Evolutionary conservation across 2,797 vertebrate genomes (phyloP), one percentile per base, ranked within the genome.

Genomic region (Schizopygopsis malacanthus): DNA sequence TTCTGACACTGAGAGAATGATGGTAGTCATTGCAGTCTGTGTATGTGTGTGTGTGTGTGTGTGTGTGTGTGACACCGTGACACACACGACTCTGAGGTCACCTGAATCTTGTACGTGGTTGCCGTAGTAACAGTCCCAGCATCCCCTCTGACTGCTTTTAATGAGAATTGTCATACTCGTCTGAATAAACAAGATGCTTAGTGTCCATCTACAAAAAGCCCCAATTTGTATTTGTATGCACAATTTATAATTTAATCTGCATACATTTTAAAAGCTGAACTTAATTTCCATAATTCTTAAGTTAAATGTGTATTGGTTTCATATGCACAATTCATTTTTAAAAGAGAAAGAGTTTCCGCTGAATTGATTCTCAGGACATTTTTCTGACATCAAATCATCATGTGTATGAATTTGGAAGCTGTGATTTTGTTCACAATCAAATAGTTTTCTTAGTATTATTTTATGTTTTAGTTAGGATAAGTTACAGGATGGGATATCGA

Each of bases 51-150:
- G 22, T 20, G 22, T 47, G n/a, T 83, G 39, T 78, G n/a, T 78
- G 61, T 54, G 22, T 33, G 28, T 33, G 28, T 33, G 28, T 33
- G 28, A 33, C 28, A 33, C 28, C 28, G 28, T 33, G 28, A 33
- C 28, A 81, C n/a, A 41, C 37, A 77, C n/a, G 54, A 80, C 79
- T 83, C 45, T 71, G 25, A 78, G 65, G 80, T 87, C 54, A 85
- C 33, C 63, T 82, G 41, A 70, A 67, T 28, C 37, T 47, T 78
- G 86, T 87, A 91, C 90, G 91, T 91, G 88, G 90, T 92, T 92
- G 87, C 91, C 89, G 91, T 90, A 85, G 92, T 41, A 87, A 93
- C 86, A 59, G 52, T 28, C 67, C 79, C 69, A 65, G 70, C 81
- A 89, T 76, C 83, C 61, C 11, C 75, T 59, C 67, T 47, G 70